Evolutionary conservation across 1,140 invertebrate genomes (phyloP).

Genomic region (Amphibalanus amphitrite): DNA sequence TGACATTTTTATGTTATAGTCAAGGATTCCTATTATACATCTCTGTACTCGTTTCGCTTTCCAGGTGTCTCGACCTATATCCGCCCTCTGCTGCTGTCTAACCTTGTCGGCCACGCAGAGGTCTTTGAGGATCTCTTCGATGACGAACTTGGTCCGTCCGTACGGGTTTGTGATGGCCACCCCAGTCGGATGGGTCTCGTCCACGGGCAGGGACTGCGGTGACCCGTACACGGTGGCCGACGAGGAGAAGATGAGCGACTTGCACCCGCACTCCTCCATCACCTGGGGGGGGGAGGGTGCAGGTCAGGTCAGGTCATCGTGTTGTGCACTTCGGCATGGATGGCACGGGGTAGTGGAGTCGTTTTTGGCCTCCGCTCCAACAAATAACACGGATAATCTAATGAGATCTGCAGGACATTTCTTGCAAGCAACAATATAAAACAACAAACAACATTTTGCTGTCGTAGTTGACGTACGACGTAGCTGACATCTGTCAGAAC

Average conservation of each 20-base stretch:
- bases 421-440: no score
- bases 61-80: not conserved
- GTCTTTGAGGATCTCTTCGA: constrained; percentile 81
- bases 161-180: constrained; percentile 43
- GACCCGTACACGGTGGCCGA: constrained; percentile 95
- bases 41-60: constrained; percentile 7
- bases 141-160: constrained; percentile 74
- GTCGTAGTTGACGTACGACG: no score
- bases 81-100: constrained; percentile 8
- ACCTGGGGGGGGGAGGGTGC: constrained; percentile 37
- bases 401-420: no score
- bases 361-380: no score
- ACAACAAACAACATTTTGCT: no score
- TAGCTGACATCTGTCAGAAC: no score
- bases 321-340: no score
- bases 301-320: constrained; percentile 50
- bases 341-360: no score
- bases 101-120: constrained; percentile 45
- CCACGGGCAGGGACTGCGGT: constrained; percentile 62
- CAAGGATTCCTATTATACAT: constrained; percentile 6
- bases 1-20: no score
- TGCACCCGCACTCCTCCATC: constrained; percentile 52
- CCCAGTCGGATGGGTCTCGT: constrained; percentile 39
- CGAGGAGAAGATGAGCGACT: constrained; percentile 76
- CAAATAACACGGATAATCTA: no score